Base-by-base conservation (phyloP, 1,140 invertebrate genomes). In the Thaumatotibia leucotreta region DNA sequence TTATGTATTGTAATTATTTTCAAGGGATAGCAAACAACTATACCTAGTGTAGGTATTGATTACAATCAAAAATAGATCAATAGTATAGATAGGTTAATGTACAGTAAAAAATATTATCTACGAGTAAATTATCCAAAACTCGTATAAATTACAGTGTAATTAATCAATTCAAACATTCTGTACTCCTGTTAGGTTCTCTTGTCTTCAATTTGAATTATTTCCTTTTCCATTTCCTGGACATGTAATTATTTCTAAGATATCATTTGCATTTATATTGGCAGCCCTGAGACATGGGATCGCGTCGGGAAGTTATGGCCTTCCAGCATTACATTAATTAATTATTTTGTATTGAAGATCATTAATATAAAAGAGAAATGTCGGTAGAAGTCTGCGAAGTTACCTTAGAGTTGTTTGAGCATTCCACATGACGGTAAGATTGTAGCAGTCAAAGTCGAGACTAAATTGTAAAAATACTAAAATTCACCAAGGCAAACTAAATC, bases 371-470 rank as follows among this genome's bases (percentile, higher is more conserved):
- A 11, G 23, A 4, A 31, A 58, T 14, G 17, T 3, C 17, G 20
- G 5, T 20, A 45, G 17, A 45, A 45, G 9, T 45, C 2, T 20
- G 39, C 35, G 5, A 11, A 11, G n/a, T 39, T 17, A 39, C 35
- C 4, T n/a, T 20, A 2, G 33, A 45, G 17, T 17, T 20, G 8
- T 9, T 8, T 45, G 39, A 45, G 39, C 39, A 45, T 1, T 63
- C 68, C 11, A 68, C 64, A n/a, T 75, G 65, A 66, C 27, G 64
- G 4, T 64, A 70, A 20, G 68, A 70, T 17, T 32, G 49, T 20
- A 61, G 72, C 49, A 66, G 74, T 33, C n/a, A 24, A 33, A n/a
- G n/a, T n/a, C n/a, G n/a, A n/a, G n/a, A n/a, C n/a, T n/a, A n/a
- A n/a, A n/a, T n/a, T n/a, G n/a, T n/a, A n/a, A n/a, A n/a, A n/a